Conservation (phyloP, 2,888 invertebrate species). For the Drosophila rellima region DNA sequence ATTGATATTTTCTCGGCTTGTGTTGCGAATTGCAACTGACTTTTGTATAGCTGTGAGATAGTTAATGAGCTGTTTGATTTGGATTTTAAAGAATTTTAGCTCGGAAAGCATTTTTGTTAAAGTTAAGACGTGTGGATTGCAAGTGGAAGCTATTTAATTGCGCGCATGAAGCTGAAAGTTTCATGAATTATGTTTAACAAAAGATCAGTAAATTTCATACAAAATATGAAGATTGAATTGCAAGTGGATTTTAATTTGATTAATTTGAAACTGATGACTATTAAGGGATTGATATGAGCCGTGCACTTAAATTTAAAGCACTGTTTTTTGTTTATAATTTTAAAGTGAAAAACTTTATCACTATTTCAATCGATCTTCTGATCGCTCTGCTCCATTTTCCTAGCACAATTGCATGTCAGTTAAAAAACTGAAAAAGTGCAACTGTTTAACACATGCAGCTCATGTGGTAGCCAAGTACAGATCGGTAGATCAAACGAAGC, state of each 20-base stretch:
- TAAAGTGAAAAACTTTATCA: too few relatives aligned
- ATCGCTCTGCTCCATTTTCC: not conserved
- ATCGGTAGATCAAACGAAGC: conserved; percentile 59
- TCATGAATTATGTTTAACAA: too few relatives aligned
- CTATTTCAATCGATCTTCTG: too few relatives aligned
- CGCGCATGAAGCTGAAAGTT: not conserved
- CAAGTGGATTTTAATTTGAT: not conserved
- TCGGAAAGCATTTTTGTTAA: not conserved
- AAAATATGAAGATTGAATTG: too few relatives aligned
- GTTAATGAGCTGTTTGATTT: not conserved
- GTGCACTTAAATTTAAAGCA: too few relatives aligned
- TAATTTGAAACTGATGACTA: too few relatives aligned
- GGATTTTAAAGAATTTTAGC: not conserved
- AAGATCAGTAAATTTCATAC: too few relatives aligned
- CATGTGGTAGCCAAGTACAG: conserved; percentile 50
- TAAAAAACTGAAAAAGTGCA: conserved; percentile 5
- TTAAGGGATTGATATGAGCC: too few relatives aligned
- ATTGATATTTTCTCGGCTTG: conserved; percentile 14
- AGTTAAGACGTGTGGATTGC: conserved; percentile 1
- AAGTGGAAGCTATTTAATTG: conserved; percentile 2
- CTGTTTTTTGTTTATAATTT: too few relatives aligned
- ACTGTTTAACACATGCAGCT: conserved; percentile 51
- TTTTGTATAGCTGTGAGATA: not conserved
- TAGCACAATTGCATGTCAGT: conserved; percentile 11
- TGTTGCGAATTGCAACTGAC: conserved; percentile 24